Evolutionary conservation across 1,140 invertebrate genomes (phyloP).

Genomic region (Prorops nasuta): DNA sequence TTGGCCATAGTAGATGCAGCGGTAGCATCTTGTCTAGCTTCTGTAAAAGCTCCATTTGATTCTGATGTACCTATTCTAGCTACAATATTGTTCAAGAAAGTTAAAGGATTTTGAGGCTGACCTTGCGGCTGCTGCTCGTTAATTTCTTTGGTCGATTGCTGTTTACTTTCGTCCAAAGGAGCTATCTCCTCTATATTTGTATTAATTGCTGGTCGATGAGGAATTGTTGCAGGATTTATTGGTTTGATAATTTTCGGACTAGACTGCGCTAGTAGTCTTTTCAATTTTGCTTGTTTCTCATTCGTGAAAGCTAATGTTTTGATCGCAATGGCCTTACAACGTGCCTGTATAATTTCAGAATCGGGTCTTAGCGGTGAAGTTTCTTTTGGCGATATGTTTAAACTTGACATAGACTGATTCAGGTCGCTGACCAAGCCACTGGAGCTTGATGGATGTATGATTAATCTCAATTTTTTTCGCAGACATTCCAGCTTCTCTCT

Average conservation of each 20-base stretch:
- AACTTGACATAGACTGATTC: constrained; percentile 39
- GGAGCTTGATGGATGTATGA: constrained; percentile 12
- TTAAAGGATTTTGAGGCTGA: constrained; percentile 36
- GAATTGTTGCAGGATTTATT: constrained; percentile 35
- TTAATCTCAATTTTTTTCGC: constrained; percentile 35
- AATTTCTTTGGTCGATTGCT: neutral
- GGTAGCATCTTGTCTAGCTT: constrained; percentile 2
- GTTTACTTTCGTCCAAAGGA: neutral
- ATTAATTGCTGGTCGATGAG: constrained; percentile 35
- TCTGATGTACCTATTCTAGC: constrained; percentile 35
- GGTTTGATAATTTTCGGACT: constrained; percentile 39
- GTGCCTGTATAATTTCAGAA: constrained; percentile 36
- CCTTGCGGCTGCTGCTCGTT: constrained; percentile 24
- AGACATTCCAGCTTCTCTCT: constrained; percentile 33
- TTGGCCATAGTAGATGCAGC: constrained; percentile 18
- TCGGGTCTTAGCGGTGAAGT: constrained; percentile 20
- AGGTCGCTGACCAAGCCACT: constrained; percentile 29
- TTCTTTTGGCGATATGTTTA: constrained; percentile 29
- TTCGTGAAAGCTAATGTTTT: constrained; percentile 36
- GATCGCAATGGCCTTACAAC: constrained; percentile 41
- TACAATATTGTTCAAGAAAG: constrained; percentile 46
- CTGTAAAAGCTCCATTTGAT: constrained; percentile 4
- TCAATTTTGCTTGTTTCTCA: constrained; percentile 40
- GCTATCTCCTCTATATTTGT: constrained; percentile 12
- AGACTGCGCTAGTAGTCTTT: constrained; percentile 32